These are phyloP conservation scores for Rhingia rostrata DNA, from an alignment of 2,888 invertebrate species.

Conservation along the genomic window DNA sequence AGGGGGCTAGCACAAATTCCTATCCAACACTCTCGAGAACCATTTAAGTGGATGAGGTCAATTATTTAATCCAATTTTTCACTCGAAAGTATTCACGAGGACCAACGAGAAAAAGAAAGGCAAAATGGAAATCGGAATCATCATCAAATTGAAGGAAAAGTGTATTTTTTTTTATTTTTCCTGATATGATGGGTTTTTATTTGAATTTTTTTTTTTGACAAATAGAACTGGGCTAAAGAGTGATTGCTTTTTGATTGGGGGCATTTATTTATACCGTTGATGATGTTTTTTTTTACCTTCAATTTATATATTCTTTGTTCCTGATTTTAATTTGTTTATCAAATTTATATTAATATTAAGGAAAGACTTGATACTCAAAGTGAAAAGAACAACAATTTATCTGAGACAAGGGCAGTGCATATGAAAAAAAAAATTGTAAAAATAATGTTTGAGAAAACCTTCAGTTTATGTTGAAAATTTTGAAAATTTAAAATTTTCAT, in stretches of 20 bases:
- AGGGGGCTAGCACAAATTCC: conserved; percentile 18
- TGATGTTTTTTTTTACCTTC: too few relatives aligned
- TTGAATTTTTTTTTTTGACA: neutral
- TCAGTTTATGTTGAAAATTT: too few relatives aligned
- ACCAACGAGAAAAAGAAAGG: neutral
- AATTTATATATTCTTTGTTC: too few relatives aligned
- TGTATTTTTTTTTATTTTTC: neutral
- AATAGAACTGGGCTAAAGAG: neutral
- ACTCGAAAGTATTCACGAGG: conserved; percentile 30
- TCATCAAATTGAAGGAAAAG: conserved; percentile 18
- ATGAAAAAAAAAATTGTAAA: too few relatives aligned
- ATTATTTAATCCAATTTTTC: conserved; percentile 71
- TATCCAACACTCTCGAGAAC: conserved; percentile 54
- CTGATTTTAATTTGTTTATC: too few relatives aligned
- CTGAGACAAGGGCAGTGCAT: too few relatives aligned
- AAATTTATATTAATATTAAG: too few relatives aligned
- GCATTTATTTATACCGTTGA: neutral
- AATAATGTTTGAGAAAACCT: too few relatives aligned
- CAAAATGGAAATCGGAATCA: conserved; percentile 21
- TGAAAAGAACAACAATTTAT: too few relatives aligned
- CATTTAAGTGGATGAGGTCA: conserved; percentile 71
- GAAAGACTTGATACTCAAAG: too few relatives aligned
- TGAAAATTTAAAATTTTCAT: too few relatives aligned
- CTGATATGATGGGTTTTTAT: neutral
- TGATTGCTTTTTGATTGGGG: neutral